Base-by-base conservation (phyloP, 1,140 invertebrate genomes). In the Hylaeus anthracinus region DNA sequence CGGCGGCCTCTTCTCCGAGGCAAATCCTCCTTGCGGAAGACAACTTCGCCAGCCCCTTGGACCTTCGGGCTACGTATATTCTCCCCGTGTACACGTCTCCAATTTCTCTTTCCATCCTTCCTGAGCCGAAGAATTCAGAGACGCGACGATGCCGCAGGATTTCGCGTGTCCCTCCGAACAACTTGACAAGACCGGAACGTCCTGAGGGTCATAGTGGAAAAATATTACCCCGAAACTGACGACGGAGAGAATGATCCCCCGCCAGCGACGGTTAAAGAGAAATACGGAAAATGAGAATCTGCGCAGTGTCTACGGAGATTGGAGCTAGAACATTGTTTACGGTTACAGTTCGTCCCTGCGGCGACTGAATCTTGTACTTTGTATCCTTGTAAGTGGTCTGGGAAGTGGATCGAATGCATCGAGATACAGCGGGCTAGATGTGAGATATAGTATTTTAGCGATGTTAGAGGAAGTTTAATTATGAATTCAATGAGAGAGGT, bases 1-100 rank as follows among this genome's bases (percentile, higher is more conserved):
- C 72, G 63, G 26, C 75, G 58, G 72, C 53, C 78, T 86, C 81
- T 86, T 78, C 81, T 88, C 79, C 8, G 65, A 86, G 86, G 81
- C 86, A 88, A 91, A 92, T 87, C 89, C 81, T 82, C 88, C 85
- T 83, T 79, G 56, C 58, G 48, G 81, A 86, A 86, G 84, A 86
- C 85, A 86, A 85, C 81, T 76, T 86, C 80, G 75, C 43, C 80
- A 58, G 70, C 80, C 75, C 75, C 85, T 86, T 75, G 85, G 82
- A 83, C 80, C 84, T 76, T 51, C 78, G 45, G 80, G 84, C 81
- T 84, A 86, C 69, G 81, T 79, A 79, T 85, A 85, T 83, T 86
- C 83, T 81, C 72, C 26, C 56, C 73, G 69, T 78, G 60, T 65
- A 60, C 82, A 65, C 66, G 78, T 86, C 87, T 84, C 82, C 80